Evolutionary conservation across 2,113 vertebrate genomes (phyloP).

Genomic region (Osmerus mordax): DNA sequence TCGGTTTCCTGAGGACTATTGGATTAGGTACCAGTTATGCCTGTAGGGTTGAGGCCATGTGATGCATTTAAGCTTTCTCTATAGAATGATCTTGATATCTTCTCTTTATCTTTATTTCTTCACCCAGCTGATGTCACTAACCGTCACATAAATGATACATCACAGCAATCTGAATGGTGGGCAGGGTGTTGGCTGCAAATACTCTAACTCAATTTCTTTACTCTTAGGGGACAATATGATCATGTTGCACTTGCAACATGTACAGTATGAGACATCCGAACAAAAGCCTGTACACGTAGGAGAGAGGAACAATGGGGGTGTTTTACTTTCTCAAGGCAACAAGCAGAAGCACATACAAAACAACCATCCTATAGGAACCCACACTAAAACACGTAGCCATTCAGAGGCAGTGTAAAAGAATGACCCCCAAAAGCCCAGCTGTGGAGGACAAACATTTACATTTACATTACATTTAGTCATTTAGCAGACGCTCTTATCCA

Average conservation of each 20-base stretch:
- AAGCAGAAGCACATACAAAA: background rate
- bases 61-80: background rate
- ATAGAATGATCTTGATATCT: background rate
- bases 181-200: background rate
- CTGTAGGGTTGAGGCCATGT: background rate
- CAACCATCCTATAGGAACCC: background rate
- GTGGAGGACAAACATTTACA: background rate
- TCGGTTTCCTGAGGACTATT: background rate
- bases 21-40: background rate
- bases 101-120: background rate
- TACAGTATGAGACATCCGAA: too few relatives aligned
- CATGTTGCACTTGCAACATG: background rate
- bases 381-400: background rate
- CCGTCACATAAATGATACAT: background rate
- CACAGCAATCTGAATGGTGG: background rate
- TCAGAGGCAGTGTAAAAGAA: background rate
- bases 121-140: background rate
- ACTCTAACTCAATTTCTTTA: background rate
- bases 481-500: too few relatives aligned
- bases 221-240: background rate
- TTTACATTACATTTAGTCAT: too few relatives aligned
- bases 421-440: background rate
- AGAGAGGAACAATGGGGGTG: too few relatives aligned
- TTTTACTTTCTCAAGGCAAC: too few relatives aligned
- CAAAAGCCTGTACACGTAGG: too few relatives aligned